These are phyloP conservation scores for Monochamus alternatus DNA, from an alignment of 2,888 invertebrate species.

Conservation along the genomic window DNA sequence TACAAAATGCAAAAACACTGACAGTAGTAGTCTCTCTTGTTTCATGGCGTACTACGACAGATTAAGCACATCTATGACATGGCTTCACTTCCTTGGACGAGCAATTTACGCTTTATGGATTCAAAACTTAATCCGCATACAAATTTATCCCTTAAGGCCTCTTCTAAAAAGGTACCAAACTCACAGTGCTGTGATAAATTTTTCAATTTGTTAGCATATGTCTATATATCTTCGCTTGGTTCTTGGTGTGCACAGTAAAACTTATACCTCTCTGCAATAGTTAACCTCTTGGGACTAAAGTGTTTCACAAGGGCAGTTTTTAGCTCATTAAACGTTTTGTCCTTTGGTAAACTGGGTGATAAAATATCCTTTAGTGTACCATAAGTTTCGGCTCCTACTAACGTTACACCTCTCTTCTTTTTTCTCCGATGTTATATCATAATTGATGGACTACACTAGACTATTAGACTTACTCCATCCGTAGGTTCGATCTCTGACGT, in stretches of 20 bases:
- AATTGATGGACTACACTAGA: too few relatives aligned
- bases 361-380: neutral
- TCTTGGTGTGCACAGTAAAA: slow-evolving; percentile 18
- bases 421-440: too few relatives aligned
- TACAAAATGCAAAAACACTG: too few relatives aligned
- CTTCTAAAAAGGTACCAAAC: slow-evolving; percentile 21
- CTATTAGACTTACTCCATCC: too few relatives aligned
- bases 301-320: neutral
- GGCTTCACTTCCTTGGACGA: slow-evolving; percentile 8
- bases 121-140: slow-evolving; percentile 19
- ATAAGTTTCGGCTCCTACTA: neutral
- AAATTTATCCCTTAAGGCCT: slow-evolving; percentile 25
- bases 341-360: neutral
- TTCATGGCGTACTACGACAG: neutral
- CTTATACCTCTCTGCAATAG: slow-evolving; percentile 25
- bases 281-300: slow-evolving; percentile 17
- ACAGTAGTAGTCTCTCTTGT: too few relatives aligned
- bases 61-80: slow-evolving; percentile 5
- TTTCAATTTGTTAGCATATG: slow-evolving; percentile 13
- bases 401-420: too few relatives aligned
- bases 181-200: slow-evolving; percentile 21
- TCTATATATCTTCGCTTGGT: neutral
- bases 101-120: slow-evolving; percentile 1
- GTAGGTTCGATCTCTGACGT: too few relatives aligned
- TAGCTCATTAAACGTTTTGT: neutral